phyloP scores from a whole-genome alignment of 1,140 invertebrate species.

The Zaprionus taronus region DNA sequence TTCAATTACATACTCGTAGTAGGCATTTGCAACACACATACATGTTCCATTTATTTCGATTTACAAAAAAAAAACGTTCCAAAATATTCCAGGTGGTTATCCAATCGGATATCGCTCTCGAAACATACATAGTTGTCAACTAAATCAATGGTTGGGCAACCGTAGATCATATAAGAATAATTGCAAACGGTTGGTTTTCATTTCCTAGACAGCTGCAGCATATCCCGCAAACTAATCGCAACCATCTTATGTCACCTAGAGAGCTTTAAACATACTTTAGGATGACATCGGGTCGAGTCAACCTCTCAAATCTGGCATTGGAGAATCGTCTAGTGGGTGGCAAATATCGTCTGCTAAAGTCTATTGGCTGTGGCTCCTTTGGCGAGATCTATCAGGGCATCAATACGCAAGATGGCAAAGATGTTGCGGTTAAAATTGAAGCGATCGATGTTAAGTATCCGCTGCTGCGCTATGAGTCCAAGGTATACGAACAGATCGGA shows the following conservation, averaged over 20 bases:
- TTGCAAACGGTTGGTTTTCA: not conserved
- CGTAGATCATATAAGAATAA: not conserved
- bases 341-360: conserved; percentile 97
- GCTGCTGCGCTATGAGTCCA: conserved; percentile 99
- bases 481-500: conserved; percentile 99
- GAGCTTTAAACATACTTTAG: not conserved
- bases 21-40: conserved; percentile 23
- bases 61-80: conserved; percentile 30
- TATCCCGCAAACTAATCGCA: not conserved
- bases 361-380: conserved; percentile 99
- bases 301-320: conserved; percentile 40
- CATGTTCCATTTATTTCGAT: conserved; percentile 26
- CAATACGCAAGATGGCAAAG: conserved; percentile 97
- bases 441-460: conserved; percentile 99
- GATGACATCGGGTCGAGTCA: conserved; percentile 3
- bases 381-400: conserved; percentile 99
- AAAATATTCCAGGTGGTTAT: conserved; percentile 17
- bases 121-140: conserved; percentile 14
- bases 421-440: conserved; percentile 99
- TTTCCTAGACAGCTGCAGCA: not conserved
- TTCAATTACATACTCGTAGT: not conserved
- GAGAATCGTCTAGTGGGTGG: conserved; percentile 89
- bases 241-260: not conserved
- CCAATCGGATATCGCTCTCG: conserved; percentile 11
- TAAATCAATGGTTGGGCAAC: conserved; percentile 21